phyloP scores from a whole-genome alignment of 2,113 vertebrate genomes.

The Polypterus bichir region DNA sequence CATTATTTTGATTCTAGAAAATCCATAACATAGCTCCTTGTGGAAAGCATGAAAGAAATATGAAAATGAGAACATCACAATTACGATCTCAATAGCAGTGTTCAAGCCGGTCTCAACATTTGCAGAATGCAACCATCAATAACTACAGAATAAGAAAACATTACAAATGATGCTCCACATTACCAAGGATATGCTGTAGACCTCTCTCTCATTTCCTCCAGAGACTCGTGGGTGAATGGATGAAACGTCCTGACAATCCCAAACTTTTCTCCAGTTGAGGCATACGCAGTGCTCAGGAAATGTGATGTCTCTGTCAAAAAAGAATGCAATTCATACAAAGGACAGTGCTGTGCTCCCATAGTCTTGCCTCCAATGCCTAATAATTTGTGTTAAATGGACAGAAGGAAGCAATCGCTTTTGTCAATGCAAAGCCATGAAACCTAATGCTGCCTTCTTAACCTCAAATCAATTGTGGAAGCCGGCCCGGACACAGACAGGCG shows the following conservation, averaged over 20 bases:
- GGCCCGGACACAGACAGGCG: too few species aligned
- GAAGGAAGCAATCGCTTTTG: neutral
- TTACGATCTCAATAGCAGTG: too few species aligned
- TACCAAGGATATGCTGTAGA: conserved; percentile 43
- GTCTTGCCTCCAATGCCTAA: neutral
- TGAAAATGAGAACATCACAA: too few species aligned
- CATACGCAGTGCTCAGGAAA: conserved; percentile 45
- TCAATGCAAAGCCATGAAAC: neutral
- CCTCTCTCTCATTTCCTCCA: conserved; percentile 39
- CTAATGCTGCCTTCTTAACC: neutral
- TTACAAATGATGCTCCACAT: conserved; percentile 1
- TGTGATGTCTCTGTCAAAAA: conserved; percentile 34
- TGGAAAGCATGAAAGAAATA: too few species aligned
- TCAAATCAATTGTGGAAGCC: neutral
- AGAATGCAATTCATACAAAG: neutral
- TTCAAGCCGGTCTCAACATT: too few species aligned
- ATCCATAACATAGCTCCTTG: too few species aligned
- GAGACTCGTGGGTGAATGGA: conserved; percentile 23
- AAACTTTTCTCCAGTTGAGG: conserved; percentile 51
- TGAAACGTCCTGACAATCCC: conserved; percentile 45
- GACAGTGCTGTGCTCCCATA: neutral
- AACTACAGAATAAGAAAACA: too few species aligned
- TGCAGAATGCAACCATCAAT: too few species aligned
- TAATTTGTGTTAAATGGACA: neutral
- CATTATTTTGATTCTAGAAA: too few species aligned